Evolutionary conservation across 2,888 invertebrate genomes (phyloP).

Genomic region (Gymnocheta viridis): DNA sequence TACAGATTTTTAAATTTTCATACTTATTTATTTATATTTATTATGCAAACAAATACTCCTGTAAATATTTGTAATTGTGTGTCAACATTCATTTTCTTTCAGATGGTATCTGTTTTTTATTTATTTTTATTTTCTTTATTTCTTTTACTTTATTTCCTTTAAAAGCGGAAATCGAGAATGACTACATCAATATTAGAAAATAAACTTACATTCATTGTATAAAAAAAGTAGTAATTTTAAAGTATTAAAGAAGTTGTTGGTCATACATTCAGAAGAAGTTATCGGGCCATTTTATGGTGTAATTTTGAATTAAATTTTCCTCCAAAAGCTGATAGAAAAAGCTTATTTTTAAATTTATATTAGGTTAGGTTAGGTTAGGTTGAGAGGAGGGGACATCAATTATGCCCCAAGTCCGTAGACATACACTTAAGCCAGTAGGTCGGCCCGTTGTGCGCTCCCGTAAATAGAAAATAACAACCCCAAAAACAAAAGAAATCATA

Average conservation of each 20-base stretch:
- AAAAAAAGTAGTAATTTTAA: conserved; percentile 5
- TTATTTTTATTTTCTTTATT: neutral
- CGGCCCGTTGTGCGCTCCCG: too few relatives aligned
- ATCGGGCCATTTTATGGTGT: too few relatives aligned
- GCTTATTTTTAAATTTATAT: too few relatives aligned
- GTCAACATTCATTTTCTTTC: conserved; percentile 39
- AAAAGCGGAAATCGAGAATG: conserved; percentile 24
- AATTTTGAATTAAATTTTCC: too few relatives aligned
- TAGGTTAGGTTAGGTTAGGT: too few relatives aligned
- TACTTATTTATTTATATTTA: neutral
- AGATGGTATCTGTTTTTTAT: neutral
- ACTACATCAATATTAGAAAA: neutral
- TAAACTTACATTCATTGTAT: neutral
- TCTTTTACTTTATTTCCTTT: conserved; percentile 27
- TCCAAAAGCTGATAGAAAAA: too few relatives aligned
- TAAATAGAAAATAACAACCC: too few relatives aligned
- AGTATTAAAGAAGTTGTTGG: neutral
- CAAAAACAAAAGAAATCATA: too few relatives aligned
- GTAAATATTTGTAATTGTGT: conserved; percentile 51
- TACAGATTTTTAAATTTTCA: neutral
- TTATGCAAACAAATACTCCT: conserved; percentile 11
- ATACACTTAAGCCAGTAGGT: too few relatives aligned
- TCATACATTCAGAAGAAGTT: too few relatives aligned
- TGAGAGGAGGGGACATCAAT: too few relatives aligned
- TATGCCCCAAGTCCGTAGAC: too few relatives aligned